Conservation (phyloP, 1,140 invertebrate genomes). For the Muscidifurax raptorellus region DNA sequence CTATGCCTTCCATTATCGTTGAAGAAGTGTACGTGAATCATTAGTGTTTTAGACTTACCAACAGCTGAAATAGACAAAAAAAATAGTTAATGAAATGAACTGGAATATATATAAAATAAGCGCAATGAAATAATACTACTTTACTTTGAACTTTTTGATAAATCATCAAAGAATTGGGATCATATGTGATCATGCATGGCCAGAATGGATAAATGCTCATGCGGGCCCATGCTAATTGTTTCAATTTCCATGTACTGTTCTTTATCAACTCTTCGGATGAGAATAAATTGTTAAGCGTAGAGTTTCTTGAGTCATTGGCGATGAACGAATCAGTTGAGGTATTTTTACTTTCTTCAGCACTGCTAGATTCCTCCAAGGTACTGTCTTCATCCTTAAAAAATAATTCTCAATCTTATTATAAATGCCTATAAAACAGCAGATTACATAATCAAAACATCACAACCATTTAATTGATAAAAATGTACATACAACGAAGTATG, state of each 20-base stretch:
- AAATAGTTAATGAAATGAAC: not conserved
- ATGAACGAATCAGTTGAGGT: not conserved
- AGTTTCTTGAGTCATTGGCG: not conserved
- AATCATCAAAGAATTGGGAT: constrained; percentile 76
- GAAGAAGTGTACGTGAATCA: constrained; percentile 88
- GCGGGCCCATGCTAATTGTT: constrained; percentile 83
- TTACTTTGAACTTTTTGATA: constrained; percentile 75
- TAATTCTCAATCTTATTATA: not conserved
- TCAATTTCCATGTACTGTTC: constrained; percentile 63
- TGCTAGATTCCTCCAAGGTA: not conserved
- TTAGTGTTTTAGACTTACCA: constrained; percentile 64
- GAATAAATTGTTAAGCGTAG: not conserved
- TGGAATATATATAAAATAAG: not conserved
- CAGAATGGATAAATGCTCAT: constrained; percentile 85
- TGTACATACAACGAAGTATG: not conserved
- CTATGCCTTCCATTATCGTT: constrained; percentile 84
- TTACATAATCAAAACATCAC: not conserved
- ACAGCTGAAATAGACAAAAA: constrained; percentile 61
- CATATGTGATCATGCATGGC: constrained; percentile 84
- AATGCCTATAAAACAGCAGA: not conserved
- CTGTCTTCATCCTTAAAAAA: constrained; percentile 28
- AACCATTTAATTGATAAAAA: not conserved
- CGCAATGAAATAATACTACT: constrained; percentile 51
- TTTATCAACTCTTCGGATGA: constrained; percentile 37
- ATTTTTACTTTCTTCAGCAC: constrained; percentile 11